Conservation (phyloP, 2,888 invertebrate species). For the Microchrysa polita region DNA sequence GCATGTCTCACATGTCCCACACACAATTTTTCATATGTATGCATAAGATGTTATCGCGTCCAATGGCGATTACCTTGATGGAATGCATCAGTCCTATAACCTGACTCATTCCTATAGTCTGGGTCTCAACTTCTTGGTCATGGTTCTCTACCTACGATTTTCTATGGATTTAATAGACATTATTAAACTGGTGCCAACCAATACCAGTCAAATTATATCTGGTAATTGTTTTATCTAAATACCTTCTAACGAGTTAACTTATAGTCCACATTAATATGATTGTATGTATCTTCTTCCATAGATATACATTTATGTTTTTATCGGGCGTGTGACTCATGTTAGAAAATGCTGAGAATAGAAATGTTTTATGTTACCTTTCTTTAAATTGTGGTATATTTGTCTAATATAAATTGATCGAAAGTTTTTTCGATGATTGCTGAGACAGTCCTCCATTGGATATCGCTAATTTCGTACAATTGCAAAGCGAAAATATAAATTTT, state of each 20-base stretch:
- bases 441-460: no score
- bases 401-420: no score
- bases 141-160: conserved; percentile 8
- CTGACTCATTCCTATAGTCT: conserved; percentile 32
- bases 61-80: not conserved
- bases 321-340: no score
- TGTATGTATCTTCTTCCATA: no score
- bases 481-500: no score
- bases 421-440: no score
- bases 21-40: not conserved
- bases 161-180: not conserved
- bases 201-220: no score
- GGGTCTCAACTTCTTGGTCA: conserved; percentile 29
- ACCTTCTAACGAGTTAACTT: not conserved
- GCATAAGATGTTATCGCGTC: not conserved
- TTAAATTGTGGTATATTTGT: no score
- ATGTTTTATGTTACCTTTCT: no score
- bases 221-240: conserved; percentile 22
- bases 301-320: no score
- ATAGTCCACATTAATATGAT: not conserved
- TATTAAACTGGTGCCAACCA: conserved; percentile 26
- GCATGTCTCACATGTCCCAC: not conserved
- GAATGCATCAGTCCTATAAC: not conserved
- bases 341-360: no score
- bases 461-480: no score